Evolutionary conservation across 2,797 vertebrate species (phyloP).

Genomic region (Acestrorhynchus altus): DNA sequence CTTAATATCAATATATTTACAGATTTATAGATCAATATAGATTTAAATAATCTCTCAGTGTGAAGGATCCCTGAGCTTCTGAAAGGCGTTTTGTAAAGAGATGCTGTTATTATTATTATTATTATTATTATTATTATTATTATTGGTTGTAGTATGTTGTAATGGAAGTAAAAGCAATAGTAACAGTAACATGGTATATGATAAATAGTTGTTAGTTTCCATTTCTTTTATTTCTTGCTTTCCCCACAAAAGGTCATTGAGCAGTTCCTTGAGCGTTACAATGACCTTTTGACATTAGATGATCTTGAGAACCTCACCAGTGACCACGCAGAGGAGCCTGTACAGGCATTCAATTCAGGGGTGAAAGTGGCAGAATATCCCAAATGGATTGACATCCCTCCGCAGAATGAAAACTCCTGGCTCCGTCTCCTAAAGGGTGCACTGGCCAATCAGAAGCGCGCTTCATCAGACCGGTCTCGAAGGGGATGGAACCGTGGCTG

Average conservation of each 20-base stretch:
- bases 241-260: constrained; percentile 73
- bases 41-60: background rate
- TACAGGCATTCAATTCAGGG: constrained; percentile 68
- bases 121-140: no score
- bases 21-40: background rate
- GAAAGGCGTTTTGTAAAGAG: background rate
- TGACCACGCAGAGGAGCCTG: constrained; percentile 74
- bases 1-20: background rate
- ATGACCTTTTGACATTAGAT: constrained; percentile 81
- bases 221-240: constrained; percentile 11
- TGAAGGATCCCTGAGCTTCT: background rate
- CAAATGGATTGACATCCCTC: constrained; percentile 75
- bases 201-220: no score
- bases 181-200: no score
- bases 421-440: constrained; percentile 80
- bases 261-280: constrained; percentile 81
- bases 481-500: constrained; percentile 84
- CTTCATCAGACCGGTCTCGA: constrained; percentile 79
- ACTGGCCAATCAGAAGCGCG: constrained; percentile 80
- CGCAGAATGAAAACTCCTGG: constrained; percentile 76
- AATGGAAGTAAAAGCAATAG: no score
- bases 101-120: no score
- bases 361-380: constrained; percentile 73
- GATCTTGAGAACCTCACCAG: constrained; percentile 80
- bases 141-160: no score